A percentile compares a stretch with the other conserved stretches of the same genome.
These are phyloP conservation scores for Medauroidea extradentata DNA, from an alignment of 1,140 invertebrate species.

Conservation along the genomic window DNA sequence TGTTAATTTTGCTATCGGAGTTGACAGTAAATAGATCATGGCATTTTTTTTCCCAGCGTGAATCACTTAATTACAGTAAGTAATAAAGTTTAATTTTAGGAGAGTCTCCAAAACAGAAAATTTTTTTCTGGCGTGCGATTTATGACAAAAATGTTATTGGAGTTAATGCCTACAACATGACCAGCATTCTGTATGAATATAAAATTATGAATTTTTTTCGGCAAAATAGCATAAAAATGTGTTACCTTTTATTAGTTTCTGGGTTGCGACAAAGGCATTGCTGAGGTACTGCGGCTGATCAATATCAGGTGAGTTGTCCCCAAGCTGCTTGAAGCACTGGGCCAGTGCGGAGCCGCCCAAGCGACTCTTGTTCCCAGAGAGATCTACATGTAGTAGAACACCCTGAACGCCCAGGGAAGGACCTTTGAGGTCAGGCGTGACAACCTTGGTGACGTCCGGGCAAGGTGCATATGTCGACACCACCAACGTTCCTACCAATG, in stretches of 20 bases:
- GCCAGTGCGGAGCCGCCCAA: constrained; percentile 89
- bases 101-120: no score
- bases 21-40: no score
- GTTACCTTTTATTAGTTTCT: constrained; percentile 71
- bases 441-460: constrained; percentile 66
- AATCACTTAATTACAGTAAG: no score
- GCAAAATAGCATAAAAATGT: background rate
- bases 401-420: constrained; percentile 50
- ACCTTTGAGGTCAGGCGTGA: constrained; percentile 87
- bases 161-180: no score
- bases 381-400: constrained; percentile 62
- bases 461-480: constrained; percentile 93
- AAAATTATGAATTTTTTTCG: no score
- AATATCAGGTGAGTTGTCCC: constrained; percentile 75
- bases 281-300: constrained; percentile 61
- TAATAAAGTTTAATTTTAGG: no score
- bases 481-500: constrained; percentile 81
- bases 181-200: no score
- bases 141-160: no score
- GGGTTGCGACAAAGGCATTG: constrained; percentile 76
- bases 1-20: no score
- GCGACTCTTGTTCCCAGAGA: constrained; percentile 59
- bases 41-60: no score
- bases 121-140: no score
- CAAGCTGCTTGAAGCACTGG: constrained; percentile 85